Evolutionary conservation across 1,140 invertebrate genomes (phyloP).

Genomic region (Cotesia glomerata): DNA sequence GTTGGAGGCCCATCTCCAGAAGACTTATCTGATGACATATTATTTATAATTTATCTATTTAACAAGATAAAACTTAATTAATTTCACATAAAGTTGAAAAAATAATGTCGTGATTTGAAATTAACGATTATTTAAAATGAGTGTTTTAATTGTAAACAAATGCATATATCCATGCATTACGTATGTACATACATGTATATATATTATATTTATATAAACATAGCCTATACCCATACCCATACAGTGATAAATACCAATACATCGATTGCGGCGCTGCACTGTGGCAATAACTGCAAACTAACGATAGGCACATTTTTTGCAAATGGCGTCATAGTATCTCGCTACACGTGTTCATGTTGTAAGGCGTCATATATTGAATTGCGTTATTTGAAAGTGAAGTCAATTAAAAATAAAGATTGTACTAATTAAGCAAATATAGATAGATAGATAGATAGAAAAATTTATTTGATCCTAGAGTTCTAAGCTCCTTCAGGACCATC

Average conservation of each 20-base stretch:
- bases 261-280: background rate
- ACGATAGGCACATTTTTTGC: too few species aligned
- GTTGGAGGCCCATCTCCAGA: background rate
- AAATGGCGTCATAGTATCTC: too few species aligned
- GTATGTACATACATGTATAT: background rate
- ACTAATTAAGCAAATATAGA: background rate
- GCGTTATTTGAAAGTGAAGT: background rate
- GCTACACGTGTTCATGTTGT: too few species aligned
- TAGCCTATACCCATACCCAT: background rate
- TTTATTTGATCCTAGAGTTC: too few species aligned
- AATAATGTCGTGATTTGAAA: background rate
- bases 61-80: background rate
- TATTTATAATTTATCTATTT: background rate
- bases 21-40: background rate
- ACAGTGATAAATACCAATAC: background rate
- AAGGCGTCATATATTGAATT: too few species aligned
- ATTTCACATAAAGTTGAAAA: background rate
- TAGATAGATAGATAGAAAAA: too few species aligned
- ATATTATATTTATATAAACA: background rate
- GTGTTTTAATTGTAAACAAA: constrained; percentile 1
- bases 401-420: background rate
- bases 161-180: background rate
- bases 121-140: background rate
- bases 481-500: too few species aligned
- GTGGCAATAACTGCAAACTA: background rate